Conservation (phyloP, 2,888 invertebrate species). For the Drosophila leonis region DNA sequence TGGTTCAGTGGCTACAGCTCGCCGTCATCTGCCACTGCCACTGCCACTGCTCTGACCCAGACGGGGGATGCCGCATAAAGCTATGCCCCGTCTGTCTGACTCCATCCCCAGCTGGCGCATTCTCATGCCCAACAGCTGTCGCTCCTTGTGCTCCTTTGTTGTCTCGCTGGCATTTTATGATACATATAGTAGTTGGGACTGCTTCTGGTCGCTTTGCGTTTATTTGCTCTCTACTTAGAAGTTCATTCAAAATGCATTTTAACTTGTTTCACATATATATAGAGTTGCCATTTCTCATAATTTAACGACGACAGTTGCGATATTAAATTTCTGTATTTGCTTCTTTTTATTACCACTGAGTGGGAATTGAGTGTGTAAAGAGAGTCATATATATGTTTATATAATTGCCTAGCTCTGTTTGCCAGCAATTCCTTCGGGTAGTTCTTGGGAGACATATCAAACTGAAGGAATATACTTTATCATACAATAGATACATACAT, state of each 20-base stretch:
- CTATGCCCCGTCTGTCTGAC: constrained; percentile 57
- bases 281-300: constrained; percentile 11
- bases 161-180: constrained; percentile 65
- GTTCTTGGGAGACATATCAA: background rate
- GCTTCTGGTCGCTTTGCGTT: constrained; percentile 25
- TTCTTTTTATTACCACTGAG: constrained; percentile 16
- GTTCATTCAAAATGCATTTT: constrained; percentile 69
- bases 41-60: constrained; percentile 26
- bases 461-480: background rate
- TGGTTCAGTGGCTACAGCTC: constrained; percentile 38
- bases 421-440: background rate
- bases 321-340: constrained; percentile 47
- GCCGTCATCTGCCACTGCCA: constrained; percentile 12
- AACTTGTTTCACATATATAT: constrained; percentile 10
- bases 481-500: background rate
- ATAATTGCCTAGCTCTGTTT: background rate
- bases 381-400: background rate
- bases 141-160: constrained; percentile 64
- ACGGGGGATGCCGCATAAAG: constrained; percentile 64
- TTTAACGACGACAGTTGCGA: constrained; percentile 15
- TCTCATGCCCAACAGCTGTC: constrained; percentile 25
- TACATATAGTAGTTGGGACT: constrained; percentile 50
- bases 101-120: constrained; percentile 56
- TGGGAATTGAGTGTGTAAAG: constrained; percentile 3
- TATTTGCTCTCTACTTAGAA: constrained; percentile 50